Evolutionary conservation across 2,797 vertebrate species (phyloP), one percentile per base, ranked within the genome.

Genomic region (Sebastes alutus): DNA sequence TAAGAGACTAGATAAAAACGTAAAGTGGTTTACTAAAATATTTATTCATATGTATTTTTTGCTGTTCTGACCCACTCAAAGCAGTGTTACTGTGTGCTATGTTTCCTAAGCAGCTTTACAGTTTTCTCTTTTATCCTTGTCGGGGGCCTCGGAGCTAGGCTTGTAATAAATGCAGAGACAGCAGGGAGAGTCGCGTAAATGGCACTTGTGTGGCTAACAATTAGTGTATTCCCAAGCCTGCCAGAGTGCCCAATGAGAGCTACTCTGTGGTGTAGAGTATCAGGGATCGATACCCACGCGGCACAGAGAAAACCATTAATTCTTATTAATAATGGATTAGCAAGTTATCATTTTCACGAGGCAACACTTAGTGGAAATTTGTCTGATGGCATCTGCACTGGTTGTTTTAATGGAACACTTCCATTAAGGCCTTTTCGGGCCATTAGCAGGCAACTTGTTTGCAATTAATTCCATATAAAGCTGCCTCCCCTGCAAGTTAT

Each of bases 291-390:
- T 96, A 94, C 54, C 35, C 88, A 78, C 81, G 72, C 81, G 27
- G 89, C 90, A 91, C 77, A 95, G 91, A 92, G 91, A 93, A 87
- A 93, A 91, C 92, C 95, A 95, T 96, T 95, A 61, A 87, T 95
- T 95, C 94, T 91, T 93, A 95, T 96, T 95, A 96, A 96, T 96
- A 95, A 96, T 96, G 91, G 89, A 96, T 96, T 92, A 95, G 93
- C 86, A 88, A 92, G 92, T 94, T 95, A 94, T 94, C 92, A 94
- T 95, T 95, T 95, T 94, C 94, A 92, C 80, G 91, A 88, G 89
- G 84, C 88, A 92, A 94, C 93, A 92, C 94, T 95, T 94, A 94
- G 92, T 87, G 93, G 89, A 88, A 91, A 94, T 94, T 91, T 91
- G 93, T 94, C 92, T 88, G 89, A 94, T 93, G 92, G 91, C 91